Evolutionary conservation across 2,888 invertebrate species (phyloP).

Genomic region (Hymenopus coronatus): DNA sequence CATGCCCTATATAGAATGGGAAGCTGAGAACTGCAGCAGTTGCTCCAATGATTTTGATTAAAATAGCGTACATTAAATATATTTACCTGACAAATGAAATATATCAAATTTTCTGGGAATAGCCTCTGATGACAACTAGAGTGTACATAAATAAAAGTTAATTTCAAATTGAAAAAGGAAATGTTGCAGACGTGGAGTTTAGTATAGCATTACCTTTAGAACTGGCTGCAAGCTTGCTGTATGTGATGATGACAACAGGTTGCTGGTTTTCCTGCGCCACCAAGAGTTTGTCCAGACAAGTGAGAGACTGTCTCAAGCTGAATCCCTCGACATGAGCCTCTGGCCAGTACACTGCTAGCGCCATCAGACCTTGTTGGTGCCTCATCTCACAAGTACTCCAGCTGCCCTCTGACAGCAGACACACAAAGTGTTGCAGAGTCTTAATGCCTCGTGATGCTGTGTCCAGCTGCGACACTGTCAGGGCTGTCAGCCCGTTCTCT

Average conservation of each 20-base stretch:
- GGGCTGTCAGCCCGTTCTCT: background rate
- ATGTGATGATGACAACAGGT: constrained; percentile 14
- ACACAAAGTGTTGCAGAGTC: constrained; percentile 27
- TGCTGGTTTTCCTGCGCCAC: background rate
- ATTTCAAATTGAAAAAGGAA: no score
- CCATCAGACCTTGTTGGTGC: constrained; percentile 9
- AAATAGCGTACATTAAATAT: no score
- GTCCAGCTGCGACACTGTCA: constrained; percentile 14
- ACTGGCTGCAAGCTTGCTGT: background rate
- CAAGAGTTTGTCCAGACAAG: constrained; percentile 8
- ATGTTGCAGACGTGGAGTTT: no score
- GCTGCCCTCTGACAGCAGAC: constrained; percentile 21
- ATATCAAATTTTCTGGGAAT: no score
- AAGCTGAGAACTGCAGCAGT: no score
- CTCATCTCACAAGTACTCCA: constrained; percentile 16
- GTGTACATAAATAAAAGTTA: no score
- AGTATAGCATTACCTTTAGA: background rate
- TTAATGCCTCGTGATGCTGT: constrained; percentile 27
- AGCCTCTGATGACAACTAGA: no score
- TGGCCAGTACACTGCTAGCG: constrained; percentile 25
- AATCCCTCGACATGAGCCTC: background rate
- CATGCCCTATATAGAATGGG: no score
- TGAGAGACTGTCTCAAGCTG: constrained; percentile 4
- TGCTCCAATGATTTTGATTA: no score
- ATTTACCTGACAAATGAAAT: no score